These are phyloP conservation scores for Cynodonichthys magdalenae DNA, from an alignment of 2,797 vertebrate genomes.

Conservation along the genomic window DNA sequence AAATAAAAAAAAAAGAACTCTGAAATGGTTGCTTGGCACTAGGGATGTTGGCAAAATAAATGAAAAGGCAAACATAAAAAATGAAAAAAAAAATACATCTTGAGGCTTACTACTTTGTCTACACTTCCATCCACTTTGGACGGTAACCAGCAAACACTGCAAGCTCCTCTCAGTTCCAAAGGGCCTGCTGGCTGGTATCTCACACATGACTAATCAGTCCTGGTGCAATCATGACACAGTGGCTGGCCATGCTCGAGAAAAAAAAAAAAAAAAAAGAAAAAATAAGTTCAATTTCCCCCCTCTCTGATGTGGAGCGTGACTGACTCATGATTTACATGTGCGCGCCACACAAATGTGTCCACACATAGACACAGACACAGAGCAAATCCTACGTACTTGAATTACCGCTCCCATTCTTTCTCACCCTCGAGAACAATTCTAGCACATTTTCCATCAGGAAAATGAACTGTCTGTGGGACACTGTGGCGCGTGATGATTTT, in stretches of 20 bases:
- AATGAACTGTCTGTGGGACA: slow-evolving; percentile 55
- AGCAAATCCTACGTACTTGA: slow-evolving; percentile 32
- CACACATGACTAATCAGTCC: slow-evolving; percentile 67
- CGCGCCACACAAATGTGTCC: slow-evolving; percentile 37
- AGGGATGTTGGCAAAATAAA: slow-evolving; percentile 65
- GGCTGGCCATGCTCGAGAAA: slow-evolving; percentile 18
- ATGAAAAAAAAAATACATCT: slow-evolving; percentile 47
- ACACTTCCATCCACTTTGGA: slow-evolving; percentile 59
- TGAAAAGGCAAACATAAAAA: slow-evolving; percentile 50
- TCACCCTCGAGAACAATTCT: slow-evolving; percentile 53
- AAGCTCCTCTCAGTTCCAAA: slow-evolving; percentile 42
- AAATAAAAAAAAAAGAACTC: slow-evolving; percentile 45
- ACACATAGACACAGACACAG: not conserved
- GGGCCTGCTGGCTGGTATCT: slow-evolving; percentile 50
- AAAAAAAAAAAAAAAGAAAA: slow-evolving; percentile 12
- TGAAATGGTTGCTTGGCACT: slow-evolving; percentile 61
- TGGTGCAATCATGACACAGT: slow-evolving; percentile 54
- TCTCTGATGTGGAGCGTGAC: slow-evolving; percentile 52
- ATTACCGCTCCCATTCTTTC: slow-evolving; percentile 46
- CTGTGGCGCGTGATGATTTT: slow-evolving; percentile 55
- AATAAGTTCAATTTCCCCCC: slow-evolving; percentile 34
- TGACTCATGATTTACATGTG: slow-evolving; percentile 58
- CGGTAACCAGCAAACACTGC: slow-evolving; percentile 55
- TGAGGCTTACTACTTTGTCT: slow-evolving; percentile 70
- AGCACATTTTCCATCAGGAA: slow-evolving; percentile 53